Evolutionary conservation across 2,888 invertebrate genomes (phyloP), one percentile per base, ranked within the genome.

Genomic region (Acanthococcus lagerstroemiae): DNA sequence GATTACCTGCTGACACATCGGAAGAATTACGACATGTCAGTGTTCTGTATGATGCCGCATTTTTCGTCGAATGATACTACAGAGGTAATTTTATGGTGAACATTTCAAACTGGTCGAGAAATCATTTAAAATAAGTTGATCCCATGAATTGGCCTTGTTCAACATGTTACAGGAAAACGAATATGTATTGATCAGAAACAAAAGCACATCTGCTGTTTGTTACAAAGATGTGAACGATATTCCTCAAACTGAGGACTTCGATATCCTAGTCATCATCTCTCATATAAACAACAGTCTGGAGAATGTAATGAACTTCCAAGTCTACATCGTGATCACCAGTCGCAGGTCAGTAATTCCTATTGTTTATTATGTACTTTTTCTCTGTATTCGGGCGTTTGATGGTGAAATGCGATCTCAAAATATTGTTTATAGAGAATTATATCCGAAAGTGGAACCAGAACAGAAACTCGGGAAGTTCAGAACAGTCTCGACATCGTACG

Each of bases 1-100:
- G 83, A 84, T 67, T 87, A 87, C 74, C 79, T 88, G 69, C 76
- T 87, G 56, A 80, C 80, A 24, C 84, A 87, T 73, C 84, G 86
- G 67, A 81, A 82, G 69, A 79, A 80, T 22, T 86, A 86, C 73
- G 79, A 80, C 44, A 84, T 88, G 82, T 82, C 81, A 67, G 83
- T 84, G 1, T 78, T 87, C 30, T 78, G 80, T 57, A 85, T 87
- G 84, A 78, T 74, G 27, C 75, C 77, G 4, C 21, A 60, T 52
- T 65, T 67, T 44, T 27, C 45, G 2, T 21, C 37, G 15, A 15
- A 3, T 44, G 63, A 37, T 21, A 15, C 27, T 9, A 24, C 15
- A 7, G 63, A 63, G 19, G 63, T 63, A 5, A 37, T 37, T 37
- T 15, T 15, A 37, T 37, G 15, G 55, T 56, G 19, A n/a, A n/a